Conservation (phyloP, 2,113 vertebrate species). For the Rhinolophus ferrumequinum region DNA sequence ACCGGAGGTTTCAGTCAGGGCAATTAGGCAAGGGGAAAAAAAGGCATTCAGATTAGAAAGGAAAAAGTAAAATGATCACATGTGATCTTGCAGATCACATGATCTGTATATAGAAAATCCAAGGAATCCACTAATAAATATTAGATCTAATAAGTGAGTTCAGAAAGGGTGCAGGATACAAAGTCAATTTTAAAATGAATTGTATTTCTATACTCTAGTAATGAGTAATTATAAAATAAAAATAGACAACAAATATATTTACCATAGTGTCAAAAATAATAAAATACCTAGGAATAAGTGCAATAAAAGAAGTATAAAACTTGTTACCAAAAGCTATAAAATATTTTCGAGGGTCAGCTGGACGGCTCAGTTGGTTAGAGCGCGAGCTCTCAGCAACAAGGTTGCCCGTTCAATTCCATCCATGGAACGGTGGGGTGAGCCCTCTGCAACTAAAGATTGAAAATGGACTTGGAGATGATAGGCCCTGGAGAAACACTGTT, state of each 20-base stretch:
- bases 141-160: neutral
- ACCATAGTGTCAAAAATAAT: neutral
- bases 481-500: no score
- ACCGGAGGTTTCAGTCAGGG: neutral
- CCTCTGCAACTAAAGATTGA: no score
- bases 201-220: neutral
- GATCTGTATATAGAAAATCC: neutral
- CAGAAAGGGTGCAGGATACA: neutral
- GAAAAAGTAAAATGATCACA: neutral
- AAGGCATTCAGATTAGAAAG: neutral
- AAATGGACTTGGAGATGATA: neutral
- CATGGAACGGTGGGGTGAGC: no score
- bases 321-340: neutral
- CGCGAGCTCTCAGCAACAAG: no score
- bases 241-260: neutral
- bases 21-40: neutral
- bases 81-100: neutral
- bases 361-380: no score
- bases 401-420: no score
- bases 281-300: neutral
- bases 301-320: constrained; percentile 1
- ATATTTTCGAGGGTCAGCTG: neutral
- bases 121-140: neutral
- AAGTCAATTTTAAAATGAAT: neutral
- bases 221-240: constrained; percentile 35